Evolutionary conservation across 1,140 invertebrate species (phyloP).

Genomic region (Arion vulgaris): DNA sequence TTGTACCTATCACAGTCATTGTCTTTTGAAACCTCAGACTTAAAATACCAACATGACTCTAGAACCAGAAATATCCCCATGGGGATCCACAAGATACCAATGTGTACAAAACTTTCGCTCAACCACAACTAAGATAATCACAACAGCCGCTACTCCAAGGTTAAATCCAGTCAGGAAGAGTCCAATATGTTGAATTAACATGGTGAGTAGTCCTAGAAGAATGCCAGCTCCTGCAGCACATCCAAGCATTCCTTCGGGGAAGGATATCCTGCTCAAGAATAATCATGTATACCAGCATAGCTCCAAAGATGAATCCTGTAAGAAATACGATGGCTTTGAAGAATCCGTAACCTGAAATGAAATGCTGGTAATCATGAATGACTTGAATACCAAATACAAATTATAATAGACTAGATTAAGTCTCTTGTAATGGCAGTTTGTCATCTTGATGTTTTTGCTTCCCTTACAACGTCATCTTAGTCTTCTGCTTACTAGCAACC

Average conservation of each 20-base stretch:
- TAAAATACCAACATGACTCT: constrained; percentile 81
- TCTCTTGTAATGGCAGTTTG: too few relatives aligned
- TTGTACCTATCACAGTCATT: constrained; percentile 82
- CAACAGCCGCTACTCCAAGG: constrained; percentile 79
- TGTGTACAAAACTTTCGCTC: constrained; percentile 65
- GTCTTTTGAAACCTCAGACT: constrained; percentile 84
- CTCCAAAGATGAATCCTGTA: constrained; percentile 88
- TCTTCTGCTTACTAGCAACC: too few relatives aligned
- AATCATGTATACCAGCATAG: constrained; percentile 84
- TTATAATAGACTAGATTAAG: too few relatives aligned
- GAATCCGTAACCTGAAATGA: constrained; percentile 84
- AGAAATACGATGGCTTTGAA: constrained; percentile 91
- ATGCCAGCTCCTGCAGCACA: constrained; percentile 83
- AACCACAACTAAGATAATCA: constrained; percentile 73
- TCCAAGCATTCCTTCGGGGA: constrained; percentile 82
- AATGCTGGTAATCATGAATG: background rate
- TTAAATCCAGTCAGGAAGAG: constrained; percentile 88
- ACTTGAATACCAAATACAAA: too few relatives aligned
- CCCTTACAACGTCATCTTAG: too few relatives aligned
- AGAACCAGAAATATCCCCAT: constrained; percentile 80
- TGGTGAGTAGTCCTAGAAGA: constrained; percentile 84
- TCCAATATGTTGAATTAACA: constrained; percentile 86
- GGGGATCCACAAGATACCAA: constrained; percentile 79
- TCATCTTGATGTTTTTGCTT: too few relatives aligned
- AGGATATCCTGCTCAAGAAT: constrained; percentile 84